Conservation (phyloP, 2,797 vertebrate genomes). For the Enteromius argenteus region DNA sequence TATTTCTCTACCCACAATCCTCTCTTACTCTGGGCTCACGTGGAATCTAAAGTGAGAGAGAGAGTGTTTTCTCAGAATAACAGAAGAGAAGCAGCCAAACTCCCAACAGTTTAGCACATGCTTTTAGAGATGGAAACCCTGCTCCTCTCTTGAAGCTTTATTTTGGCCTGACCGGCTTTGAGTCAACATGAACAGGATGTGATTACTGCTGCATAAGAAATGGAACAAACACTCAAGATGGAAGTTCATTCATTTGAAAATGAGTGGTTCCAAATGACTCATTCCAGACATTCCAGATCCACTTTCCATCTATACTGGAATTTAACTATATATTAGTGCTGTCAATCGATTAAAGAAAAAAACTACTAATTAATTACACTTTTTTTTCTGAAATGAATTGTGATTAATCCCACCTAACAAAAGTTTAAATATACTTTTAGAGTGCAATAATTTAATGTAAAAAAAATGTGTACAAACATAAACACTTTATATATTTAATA, state of each 20-base stretch:
- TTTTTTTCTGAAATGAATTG: too few species aligned
- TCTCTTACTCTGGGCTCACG: slow-evolving; percentile 24
- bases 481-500: too few species aligned
- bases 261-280: slow-evolving; percentile 77
- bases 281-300: slow-evolving; percentile 64
- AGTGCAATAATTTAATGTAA: too few species aligned
- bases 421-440: too few species aligned
- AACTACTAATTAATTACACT: too few species aligned
- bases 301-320: background rate
- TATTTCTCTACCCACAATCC: slow-evolving; percentile 28
- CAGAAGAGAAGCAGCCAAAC: slow-evolving; percentile 77
- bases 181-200: slow-evolving; percentile 82
- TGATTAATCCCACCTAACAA: too few species aligned
- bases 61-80: slow-evolving; percentile 67
- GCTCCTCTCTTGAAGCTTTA: slow-evolving; percentile 69
- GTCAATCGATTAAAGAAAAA: too few species aligned
- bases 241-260: slow-evolving; percentile 73
- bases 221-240: slow-evolving; percentile 73
- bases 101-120: slow-evolving; percentile 80
- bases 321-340: background rate
- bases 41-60: slow-evolving; percentile 30
- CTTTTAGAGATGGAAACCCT: slow-evolving; percentile 79
- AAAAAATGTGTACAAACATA: too few species aligned
- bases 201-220: slow-evolving; percentile 77
- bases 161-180: slow-evolving; percentile 77